These are phyloP conservation scores for Arctia plantaginis DNA, from an alignment of 2,888 invertebrate species.

Conservation along the genomic window DNA sequence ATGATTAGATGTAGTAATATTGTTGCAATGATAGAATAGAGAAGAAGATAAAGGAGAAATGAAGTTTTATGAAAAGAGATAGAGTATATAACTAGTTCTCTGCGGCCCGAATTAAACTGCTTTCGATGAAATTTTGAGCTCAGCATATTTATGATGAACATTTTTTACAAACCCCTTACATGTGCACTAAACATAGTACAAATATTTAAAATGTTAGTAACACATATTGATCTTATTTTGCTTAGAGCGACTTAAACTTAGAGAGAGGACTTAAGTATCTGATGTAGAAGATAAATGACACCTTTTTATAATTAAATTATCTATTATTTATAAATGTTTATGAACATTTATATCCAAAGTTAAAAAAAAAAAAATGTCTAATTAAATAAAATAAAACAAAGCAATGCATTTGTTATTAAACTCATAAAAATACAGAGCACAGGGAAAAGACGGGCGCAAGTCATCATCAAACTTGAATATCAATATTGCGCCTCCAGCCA, in stretches of 20 bases:
- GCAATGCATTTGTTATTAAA: constrained; percentile 76
- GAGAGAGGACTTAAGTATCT: not conserved
- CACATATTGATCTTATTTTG: not conserved
- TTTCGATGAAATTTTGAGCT: not conserved
- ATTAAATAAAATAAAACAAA: constrained; percentile 58
- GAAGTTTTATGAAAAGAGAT: not conserved
- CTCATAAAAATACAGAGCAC: constrained; percentile 80
- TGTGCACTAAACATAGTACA: not conserved
- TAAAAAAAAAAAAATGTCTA: too few species aligned
- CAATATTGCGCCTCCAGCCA: constrained; percentile 87
- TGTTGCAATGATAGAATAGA: not conserved
- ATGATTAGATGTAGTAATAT: not conserved
- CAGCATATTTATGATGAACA: not conserved
- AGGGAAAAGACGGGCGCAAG: constrained; percentile 78
- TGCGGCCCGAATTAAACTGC: not conserved
- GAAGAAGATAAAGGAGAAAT: not conserved
- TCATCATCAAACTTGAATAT: constrained; percentile 87
- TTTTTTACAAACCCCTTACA: not conserved
- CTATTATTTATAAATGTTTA: not conserved
- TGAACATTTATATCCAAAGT: too few species aligned
- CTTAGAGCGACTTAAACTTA: too few species aligned
- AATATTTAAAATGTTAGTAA: not conserved
- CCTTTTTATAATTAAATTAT: not conserved
- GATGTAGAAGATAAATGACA: not conserved
- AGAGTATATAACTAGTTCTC: not conserved